Conservation (phyloP, 2,888 invertebrate species). For the Galeruca laticollis region DNA sequence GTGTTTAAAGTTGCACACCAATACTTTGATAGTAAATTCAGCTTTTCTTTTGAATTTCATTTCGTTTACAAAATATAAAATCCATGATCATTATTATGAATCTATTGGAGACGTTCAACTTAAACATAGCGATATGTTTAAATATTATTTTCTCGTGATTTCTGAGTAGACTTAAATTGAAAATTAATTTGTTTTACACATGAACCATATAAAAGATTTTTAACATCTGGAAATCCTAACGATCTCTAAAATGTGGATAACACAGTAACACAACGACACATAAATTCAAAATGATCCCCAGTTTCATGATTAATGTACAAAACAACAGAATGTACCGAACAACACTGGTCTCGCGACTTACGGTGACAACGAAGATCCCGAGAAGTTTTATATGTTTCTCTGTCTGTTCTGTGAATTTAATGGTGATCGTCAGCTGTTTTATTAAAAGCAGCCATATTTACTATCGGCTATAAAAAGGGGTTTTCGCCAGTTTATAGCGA, state of each 20-base stretch:
- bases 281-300: neutral
- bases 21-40: no score
- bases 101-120: no score
- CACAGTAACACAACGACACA: neutral
- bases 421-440: slow-evolving; percentile 44
- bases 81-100: no score
- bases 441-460: slow-evolving; percentile 43
- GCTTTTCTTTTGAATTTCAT: no score
- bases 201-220: neutral
- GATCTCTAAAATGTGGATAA: neutral
- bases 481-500: slow-evolving; percentile 29
- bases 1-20: no score
- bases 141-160: neutral
- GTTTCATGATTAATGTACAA: neutral
- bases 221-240: neutral
- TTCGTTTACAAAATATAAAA: no score
- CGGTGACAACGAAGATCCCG: slow-evolving; percentile 1
- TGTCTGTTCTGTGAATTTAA: slow-evolving; percentile 40
- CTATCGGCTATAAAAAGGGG: slow-evolving; percentile 39
- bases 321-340: neutral
- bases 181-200: neutral
- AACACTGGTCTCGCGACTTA: slow-evolving; percentile 12
- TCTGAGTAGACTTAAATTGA: neutral
- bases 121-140: no score
- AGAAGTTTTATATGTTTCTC: slow-evolving; percentile 26